These are phyloP conservation scores for Tachysurus fulvidraco DNA, from an alignment of 2,113 vertebrate genomes.

Conservation along the genomic window DNA sequence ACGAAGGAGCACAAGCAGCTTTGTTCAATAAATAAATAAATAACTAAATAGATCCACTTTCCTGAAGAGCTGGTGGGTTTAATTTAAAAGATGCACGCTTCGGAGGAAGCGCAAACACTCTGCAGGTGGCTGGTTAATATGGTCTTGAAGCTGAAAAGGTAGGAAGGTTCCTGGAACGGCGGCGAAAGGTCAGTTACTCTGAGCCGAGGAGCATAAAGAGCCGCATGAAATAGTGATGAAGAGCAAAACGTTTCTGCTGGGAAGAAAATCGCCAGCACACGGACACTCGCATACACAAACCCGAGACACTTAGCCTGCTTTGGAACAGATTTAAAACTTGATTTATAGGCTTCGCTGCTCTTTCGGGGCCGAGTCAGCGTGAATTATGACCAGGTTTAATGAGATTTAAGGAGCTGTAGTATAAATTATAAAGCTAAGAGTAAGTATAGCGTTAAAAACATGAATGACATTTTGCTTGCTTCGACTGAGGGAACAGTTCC, in stretches of 20 bases:
- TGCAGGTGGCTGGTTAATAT: neutral
- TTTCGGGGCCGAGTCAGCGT: neutral
- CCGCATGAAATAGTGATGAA: conserved; percentile 4
- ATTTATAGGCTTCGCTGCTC: neutral
- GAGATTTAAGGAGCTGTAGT: neutral
- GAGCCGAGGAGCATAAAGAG: conserved; percentile 1
- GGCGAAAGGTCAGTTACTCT: neutral
- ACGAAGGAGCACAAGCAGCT: neutral
- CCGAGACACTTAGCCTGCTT: neutral
- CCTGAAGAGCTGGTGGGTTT: neutral
- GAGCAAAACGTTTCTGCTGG: conserved; percentile 5
- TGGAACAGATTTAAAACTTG: neutral
- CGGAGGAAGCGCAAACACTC: no score
- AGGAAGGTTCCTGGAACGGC: neutral
- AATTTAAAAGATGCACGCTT: neutral
- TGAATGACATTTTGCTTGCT: neutral
- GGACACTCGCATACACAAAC: neutral
- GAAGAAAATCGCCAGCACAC: neutral
- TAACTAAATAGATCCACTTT: neutral
- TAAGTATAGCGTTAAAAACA: neutral
- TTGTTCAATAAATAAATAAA: neutral
- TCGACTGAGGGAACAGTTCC: neutral
- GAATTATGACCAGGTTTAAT: neutral
- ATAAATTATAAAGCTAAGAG: neutral
- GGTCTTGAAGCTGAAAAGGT: neutral